These are phyloP conservation scores for Halesus radiatus DNA, from an alignment of 1,140 invertebrate genomes.

Conservation along the genomic window DNA sequence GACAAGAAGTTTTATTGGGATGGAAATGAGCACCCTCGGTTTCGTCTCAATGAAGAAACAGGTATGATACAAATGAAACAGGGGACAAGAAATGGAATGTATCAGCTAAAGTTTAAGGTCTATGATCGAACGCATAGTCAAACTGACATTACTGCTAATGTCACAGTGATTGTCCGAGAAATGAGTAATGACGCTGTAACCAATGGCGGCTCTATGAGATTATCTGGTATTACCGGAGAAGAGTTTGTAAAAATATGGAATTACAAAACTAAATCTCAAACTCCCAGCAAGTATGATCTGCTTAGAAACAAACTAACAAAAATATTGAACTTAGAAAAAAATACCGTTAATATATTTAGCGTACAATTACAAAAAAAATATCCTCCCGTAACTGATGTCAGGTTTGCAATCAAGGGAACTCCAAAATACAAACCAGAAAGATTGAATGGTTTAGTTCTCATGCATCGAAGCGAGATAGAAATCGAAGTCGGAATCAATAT, in stretches of 20 bases:
- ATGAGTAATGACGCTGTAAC: slow-evolving; percentile 77
- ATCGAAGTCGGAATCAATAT: slow-evolving; percentile 76
- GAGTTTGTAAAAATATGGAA: slow-evolving; percentile 77
- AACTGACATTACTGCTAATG: slow-evolving; percentile 71
- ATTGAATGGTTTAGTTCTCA: slow-evolving; percentile 76
- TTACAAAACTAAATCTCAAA: slow-evolving; percentile 61
- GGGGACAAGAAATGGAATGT: slow-evolving; percentile 73
- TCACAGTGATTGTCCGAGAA: slow-evolving; percentile 75
- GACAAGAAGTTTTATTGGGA: slow-evolving; percentile 80
- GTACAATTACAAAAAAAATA: slow-evolving; percentile 71
- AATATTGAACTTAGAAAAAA: slow-evolving; percentile 69
- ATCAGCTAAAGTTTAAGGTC: slow-evolving; percentile 75
- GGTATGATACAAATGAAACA: slow-evolving; percentile 78
- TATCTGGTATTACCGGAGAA: slow-evolving; percentile 76
- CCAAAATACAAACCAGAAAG: slow-evolving; percentile 76
- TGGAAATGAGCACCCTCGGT: slow-evolving; percentile 70
- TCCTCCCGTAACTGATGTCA: slow-evolving; percentile 75
- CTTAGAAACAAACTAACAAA: slow-evolving; percentile 72
- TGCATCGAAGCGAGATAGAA: slow-evolving; percentile 77
- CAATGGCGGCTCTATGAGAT: slow-evolving; percentile 77
- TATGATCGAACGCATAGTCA: slow-evolving; percentile 76
- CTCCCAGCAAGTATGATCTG: slow-evolving; percentile 68
- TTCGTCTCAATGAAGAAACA: slow-evolving; percentile 73
- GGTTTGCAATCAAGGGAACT: slow-evolving; percentile 79
- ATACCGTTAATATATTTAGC: slow-evolving; percentile 79